phyloP scores from a whole-genome alignment of 2,113 vertebrate species.

The Azemiops feae region DNA sequence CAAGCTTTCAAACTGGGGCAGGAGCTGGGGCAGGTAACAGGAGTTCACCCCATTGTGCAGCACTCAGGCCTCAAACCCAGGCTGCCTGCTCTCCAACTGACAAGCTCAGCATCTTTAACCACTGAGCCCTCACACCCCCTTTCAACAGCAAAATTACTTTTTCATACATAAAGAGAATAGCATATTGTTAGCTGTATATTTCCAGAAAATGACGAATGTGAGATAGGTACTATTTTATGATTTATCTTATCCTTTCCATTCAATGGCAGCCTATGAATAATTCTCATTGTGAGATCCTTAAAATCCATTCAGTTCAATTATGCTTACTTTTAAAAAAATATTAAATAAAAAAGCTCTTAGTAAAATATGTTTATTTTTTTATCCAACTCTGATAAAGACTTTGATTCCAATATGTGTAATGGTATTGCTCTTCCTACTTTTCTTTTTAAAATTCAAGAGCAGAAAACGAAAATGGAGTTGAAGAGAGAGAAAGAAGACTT shows the following conservation, averaged over 20 bases:
- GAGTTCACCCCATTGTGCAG: too few relatives aligned
- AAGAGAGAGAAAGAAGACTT: neutral
- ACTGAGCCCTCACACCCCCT: too few relatives aligned
- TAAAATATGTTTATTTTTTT: neutral
- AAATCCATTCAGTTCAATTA: neutral
- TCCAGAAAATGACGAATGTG: neutral
- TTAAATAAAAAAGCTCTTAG: neutral
- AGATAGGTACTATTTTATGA: neutral
- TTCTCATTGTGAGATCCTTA: neutral
- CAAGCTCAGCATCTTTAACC: too few relatives aligned
- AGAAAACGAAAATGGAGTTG: neutral
- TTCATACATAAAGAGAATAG: neutral
- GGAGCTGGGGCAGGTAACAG: too few relatives aligned
- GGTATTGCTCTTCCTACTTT: neutral
- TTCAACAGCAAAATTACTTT: neutral
- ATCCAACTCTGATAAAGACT: neutral
- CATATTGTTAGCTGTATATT: neutral
- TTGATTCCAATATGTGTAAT: neutral
- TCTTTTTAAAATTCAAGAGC: neutral
- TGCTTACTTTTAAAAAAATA: neutral
- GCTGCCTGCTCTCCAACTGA: too few relatives aligned
- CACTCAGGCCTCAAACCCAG: too few relatives aligned
- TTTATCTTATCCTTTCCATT: neutral
- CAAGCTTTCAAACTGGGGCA: too few relatives aligned
- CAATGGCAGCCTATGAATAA: neutral